Base-by-base conservation (phyloP, 2,888 invertebrate species). In the Dendrolimus houi region DNA sequence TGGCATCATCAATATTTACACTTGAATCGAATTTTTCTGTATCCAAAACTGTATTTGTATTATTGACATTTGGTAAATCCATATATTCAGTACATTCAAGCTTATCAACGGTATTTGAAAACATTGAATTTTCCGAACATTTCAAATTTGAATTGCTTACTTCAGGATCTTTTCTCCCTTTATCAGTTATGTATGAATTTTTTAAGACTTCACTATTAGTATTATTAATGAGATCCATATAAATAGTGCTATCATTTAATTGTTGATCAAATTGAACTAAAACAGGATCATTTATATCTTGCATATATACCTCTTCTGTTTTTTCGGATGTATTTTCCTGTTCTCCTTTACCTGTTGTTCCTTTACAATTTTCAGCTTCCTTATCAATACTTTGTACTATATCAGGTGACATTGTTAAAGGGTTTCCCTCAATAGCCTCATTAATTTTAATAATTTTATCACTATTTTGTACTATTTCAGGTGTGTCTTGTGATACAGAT, bases 61-160 rank as follows among this genome's bases (percentile, higher is more conserved):
- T 55, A 41, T 62, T 62, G 47, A 72, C 71, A 65, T 79, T 82
- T 52, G 90, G 90, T 62, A 87, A 74, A 71, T 90, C 88, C 77
- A 90, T 77, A 64, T 90, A 89, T 54, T 77, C 72, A 0, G 89
- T 89, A 42, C 89, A 88, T 62, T 89, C 87, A 64, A 82, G 78
- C 62, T 72, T 77, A 10, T 72, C 59, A 29, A 81, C 60, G 57
- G 68, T 68, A 56, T 67, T 69, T 47, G 9, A 47, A 47, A 47
- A 47, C 47, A 47, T 47, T 71, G 66, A 57, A 58, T 47, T 62
- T 42, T 58, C 61, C 7, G 75, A 60, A 53, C 62, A 62, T 56
- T 78, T 2, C 75, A 47, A 40, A 14, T 29, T 29, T 29, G 29
- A 29, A 29, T 29, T 29, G 54, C 40, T 29, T 9, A 54, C 54